Percentiles rank a stretch among this genome's conserved stretches.
Evolutionary conservation across 2,888 invertebrate species (phyloP).

Genomic region (Trissoscelio sp.): DNA sequence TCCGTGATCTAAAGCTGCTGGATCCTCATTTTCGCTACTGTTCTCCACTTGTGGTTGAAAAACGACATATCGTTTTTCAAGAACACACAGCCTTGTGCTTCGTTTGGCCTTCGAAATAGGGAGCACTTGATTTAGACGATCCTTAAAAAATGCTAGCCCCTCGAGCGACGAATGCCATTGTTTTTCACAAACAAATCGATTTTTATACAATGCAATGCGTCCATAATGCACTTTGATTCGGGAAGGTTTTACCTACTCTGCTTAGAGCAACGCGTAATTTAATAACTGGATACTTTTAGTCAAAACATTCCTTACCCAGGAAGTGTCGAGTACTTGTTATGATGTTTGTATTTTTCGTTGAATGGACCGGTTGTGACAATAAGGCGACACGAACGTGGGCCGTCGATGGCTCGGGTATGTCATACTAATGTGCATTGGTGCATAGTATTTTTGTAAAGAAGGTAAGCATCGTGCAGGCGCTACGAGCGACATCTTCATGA

Average conservation of each 20-base stretch:
- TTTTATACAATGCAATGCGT: conserved; percentile 18
- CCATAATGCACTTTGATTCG: conserved; percentile 14
- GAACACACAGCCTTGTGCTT: background rate
- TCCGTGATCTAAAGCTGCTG: conserved; percentile 10
- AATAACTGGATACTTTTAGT: background rate
- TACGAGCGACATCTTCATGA: conserved; percentile 42
- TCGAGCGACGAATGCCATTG: background rate
- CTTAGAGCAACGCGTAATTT: background rate
- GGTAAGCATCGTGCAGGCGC: conserved; percentile 47
- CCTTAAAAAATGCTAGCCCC: background rate
- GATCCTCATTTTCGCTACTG: conserved; percentile 28
- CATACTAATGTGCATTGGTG: conserved; percentile 39
- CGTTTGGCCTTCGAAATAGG: background rate
- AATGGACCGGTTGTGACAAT: conserved; percentile 35
- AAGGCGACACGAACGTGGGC: conserved; percentile 24
- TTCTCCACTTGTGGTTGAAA: conserved; percentile 12
- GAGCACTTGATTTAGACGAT: background rate
- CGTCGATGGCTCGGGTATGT: conserved; percentile 24
- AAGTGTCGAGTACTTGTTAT: background rate
- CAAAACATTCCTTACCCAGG: background rate
- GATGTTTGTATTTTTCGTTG: background rate
- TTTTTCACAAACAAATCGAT: conserved; percentile 38
- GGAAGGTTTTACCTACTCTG: conserved; percentile 7
- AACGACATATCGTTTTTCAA: conserved; percentile 3
- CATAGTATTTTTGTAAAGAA: conserved; percentile 24